Base-by-base conservation (phyloP, 2,797 vertebrate species). In the Clarias laeviceps region DNA sequence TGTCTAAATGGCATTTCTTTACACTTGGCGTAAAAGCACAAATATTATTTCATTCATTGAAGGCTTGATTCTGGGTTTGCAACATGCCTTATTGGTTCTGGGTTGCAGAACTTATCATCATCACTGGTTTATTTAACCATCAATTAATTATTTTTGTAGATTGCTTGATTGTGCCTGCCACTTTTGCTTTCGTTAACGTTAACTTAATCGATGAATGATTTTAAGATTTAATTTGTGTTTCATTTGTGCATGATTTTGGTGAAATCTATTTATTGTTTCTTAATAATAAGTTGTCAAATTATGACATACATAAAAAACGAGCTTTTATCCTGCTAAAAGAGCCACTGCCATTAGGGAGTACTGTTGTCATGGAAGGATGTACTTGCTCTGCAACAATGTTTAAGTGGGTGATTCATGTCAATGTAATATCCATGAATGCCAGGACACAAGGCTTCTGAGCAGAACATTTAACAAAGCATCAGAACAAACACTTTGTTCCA, bases 41-140 rank as follows among this genome's bases (percentile, higher is more conserved):
- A 34, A 29, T 77, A 54, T 34, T 77, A 54, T 34, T 77, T 29
- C 37, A 3, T 45, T 45, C 45, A 45, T 12, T 45, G 45, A 20
- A 79, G 22, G 57, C 62, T 79, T 79, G 20, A 79, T 79, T 64
- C 57, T 79, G 22, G 1, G 20, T 37, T 78, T 61, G 56, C 77
- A 64, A 79, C 37, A 1, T 62, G 32, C 32, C 17, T 61, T 22
- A 37, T 61, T 40, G 57, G 62, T 40, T 40, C 32, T 62, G 56
- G 20, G 20, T 34, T 37, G 32, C 76, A 27, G 22, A 9, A 34
- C 65, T 37, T 8, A n/a, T 79, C 24, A 24, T 24, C 12, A n/a
- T 62, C 22, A 17, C 17, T 27, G 7, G 56, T 27, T 56, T 76
- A 27, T 76, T 79, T 8, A 62, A 9, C 24, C 15, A 1, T 15